phyloP scores from a whole-genome alignment of 2,888 invertebrate species.

The Carterocephalus palaemon region DNA sequence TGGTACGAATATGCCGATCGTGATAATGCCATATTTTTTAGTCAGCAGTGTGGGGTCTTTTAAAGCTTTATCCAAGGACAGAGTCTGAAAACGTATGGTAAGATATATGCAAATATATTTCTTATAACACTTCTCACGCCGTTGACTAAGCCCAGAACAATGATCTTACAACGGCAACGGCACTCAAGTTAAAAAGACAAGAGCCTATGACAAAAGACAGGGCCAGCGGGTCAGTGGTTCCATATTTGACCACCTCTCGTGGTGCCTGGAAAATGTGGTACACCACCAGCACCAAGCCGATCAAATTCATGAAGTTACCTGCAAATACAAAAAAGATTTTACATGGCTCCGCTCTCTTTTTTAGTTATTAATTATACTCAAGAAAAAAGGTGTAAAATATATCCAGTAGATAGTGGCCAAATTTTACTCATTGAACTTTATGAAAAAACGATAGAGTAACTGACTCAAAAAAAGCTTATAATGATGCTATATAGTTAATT shows the following conservation, averaged over 20 bases:
- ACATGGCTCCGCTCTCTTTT: no score
- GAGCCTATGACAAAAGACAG: conserved; percentile 44
- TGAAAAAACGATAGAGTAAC: no score
- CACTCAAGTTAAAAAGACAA: conserved; percentile 47
- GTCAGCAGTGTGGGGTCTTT: conserved; percentile 39
- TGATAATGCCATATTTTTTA: conserved; percentile 41
- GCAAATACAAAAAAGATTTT: conserved; percentile 21
- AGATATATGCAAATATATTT: no score
- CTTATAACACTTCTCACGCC: no score
- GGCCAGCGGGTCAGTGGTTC: conserved; percentile 32
- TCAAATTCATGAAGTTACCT: conserved; percentile 47
- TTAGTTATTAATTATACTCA: no score
- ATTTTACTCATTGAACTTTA: no score
- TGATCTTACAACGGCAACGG: conserved; percentile 48
- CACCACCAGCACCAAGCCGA: conserved; percentile 40
- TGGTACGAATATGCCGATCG: conserved; percentile 40
- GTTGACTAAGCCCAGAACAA: no score
- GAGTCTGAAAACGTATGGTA: conserved; percentile 37
- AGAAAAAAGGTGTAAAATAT: no score
- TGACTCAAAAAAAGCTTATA: no score
- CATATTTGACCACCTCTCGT: conserved; percentile 34
- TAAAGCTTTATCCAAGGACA: conserved; percentile 45
- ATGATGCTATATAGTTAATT: no score
- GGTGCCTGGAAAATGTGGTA: conserved; percentile 42
- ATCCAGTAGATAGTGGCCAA: no score